Base-by-base conservation (phyloP, 2,113 vertebrate genomes). In the Vanacampus margaritifer region DNA sequence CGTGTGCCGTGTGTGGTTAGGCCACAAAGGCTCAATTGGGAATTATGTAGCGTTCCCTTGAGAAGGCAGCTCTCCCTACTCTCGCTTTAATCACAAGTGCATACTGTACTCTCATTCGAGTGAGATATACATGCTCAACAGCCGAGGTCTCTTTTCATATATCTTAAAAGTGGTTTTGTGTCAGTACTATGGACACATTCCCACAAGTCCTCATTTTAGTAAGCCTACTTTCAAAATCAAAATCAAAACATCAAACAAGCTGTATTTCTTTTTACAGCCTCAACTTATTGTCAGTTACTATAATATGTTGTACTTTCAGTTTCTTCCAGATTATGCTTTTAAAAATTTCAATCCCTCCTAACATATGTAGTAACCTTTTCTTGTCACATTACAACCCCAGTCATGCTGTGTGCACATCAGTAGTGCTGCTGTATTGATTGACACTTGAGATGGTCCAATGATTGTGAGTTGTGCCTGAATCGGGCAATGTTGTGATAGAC, bases 11-110 rank as follows among this genome's bases (percentile, higher is more conserved):
- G 75, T 85, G 87, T 75, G 88, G 75, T 81, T 16, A 81, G 76
- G 76, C 79, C 64, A 61, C 67, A 69, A 76, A 73, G 73, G 72
- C 86, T 89, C 89, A 83, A 67, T 70, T 69, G 84, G 89, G 86
- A 91, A 90, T 92, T 87, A 89, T 86, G 79, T 60, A 64, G 23
- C 45, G 8, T 48, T 81, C 91, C 89, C 85, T 36, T 24, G 86
- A 87, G 86, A 83, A 74, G 56, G 39, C 41, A 10, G 67, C 36
- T 45, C 46, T 74, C 76, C 61, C 43, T 71, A 61, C 71, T 80
- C 50, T 69, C 64, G 76, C 58, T 81, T 77, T 71, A 73, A 65
- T 73, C 65, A 75, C 79, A 67, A 59, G 74, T 74, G 81, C 64
- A 14, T 60, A 37, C 21, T 50, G 43, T 65, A 50, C 69, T 73